Evolutionary conservation across 2,888 invertebrate genomes (phyloP).

Genomic region (Drosophila atripex): DNA sequence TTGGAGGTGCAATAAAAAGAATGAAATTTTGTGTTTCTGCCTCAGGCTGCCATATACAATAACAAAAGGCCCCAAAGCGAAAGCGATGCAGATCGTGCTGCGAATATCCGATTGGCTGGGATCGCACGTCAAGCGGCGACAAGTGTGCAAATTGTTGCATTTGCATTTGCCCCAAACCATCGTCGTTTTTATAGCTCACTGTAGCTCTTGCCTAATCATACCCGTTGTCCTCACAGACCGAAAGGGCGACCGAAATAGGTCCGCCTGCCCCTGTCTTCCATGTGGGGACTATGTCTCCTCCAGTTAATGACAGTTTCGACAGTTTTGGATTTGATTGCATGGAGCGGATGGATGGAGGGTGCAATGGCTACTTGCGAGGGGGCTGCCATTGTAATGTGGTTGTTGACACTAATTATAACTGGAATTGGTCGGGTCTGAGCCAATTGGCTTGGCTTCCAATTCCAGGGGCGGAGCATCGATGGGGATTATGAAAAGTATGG

Average conservation of each 20-base stretch:
- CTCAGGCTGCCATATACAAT: slow-evolving; percentile 40
- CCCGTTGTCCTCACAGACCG: slow-evolving; percentile 40
- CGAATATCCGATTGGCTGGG: slow-evolving; percentile 46
- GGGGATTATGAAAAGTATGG: not conserved
- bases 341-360: slow-evolving; percentile 18
- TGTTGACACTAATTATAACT: slow-evolving; percentile 80
- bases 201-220: slow-evolving; percentile 57
- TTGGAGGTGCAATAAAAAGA: slow-evolving; percentile 62
- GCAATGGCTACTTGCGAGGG: slow-evolving; percentile 19
- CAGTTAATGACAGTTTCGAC: slow-evolving; percentile 71
- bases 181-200: slow-evolving; percentile 18
- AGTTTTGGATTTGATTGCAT: slow-evolving; percentile 71
- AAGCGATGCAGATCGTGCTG: slow-evolving; percentile 65
- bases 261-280: slow-evolving; percentile 41
- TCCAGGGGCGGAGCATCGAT: slow-evolving; percentile 1
- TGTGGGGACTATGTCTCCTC: slow-evolving; percentile 40
- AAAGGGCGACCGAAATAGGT: slow-evolving; percentile 46
- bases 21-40: slow-evolving; percentile 45
- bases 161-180: slow-evolving; percentile 39
- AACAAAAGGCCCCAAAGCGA: slow-evolving; percentile 41
- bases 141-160: slow-evolving; percentile 48
- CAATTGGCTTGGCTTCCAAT: slow-evolving; percentile 24
- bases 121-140: slow-evolving; percentile 40
- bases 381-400: slow-evolving; percentile 71
- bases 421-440: slow-evolving; percentile 56